Evolutionary conservation across 2,888 invertebrate species (phyloP), one percentile per base, ranked within the genome.

Genomic region (Sinhomidia bicolor): DNA sequence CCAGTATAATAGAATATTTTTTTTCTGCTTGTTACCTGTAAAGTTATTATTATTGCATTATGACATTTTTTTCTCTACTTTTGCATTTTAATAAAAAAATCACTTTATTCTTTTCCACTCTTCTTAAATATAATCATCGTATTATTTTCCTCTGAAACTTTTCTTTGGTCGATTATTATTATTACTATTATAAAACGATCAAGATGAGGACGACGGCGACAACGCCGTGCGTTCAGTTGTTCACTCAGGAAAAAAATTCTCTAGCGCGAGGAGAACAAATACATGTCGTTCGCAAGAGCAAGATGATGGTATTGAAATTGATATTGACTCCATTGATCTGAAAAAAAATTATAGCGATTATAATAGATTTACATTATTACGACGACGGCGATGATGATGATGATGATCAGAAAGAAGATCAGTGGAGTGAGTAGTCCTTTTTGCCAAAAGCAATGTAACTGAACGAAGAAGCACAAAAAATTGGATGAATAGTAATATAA

Each of bases 251-350:
- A 68, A 41, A 26, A 51, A n/a, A 17, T 62, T 6, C 10, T 62
- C 32, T 29, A 65, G 14, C 12, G 32, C n/a, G 62, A 62, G 12
- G 23, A 12, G 62, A n/a, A n/a, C n/a, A n/a, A n/a, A n/a, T n/a
- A n/a, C n/a, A 65, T 60, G 54, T n/a, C n/a, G n/a, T 26, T 51
- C 51, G 12, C n/a, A n/a, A 23, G 36, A n/a, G 12, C 10, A 20
- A 23, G 47, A 47, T 47, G 44, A 74, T 47, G 44, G 47, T 74
- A 74, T 74, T 74, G 71, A 74, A 74, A 74, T 74, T 74, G 71
- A 74, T 74, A 74, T 74, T 74, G 71, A 74, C 71, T 74, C 44
- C 23, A 47, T 68, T 68, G 68, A 68, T 68, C 68, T 74, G 71
- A 47, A 74, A 47, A 41, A 74, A 68, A 36, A 44, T 26, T 47